Evolutionary conservation across 1,140 invertebrate genomes (phyloP).

Genomic region (Eulimnadia texana): DNA sequence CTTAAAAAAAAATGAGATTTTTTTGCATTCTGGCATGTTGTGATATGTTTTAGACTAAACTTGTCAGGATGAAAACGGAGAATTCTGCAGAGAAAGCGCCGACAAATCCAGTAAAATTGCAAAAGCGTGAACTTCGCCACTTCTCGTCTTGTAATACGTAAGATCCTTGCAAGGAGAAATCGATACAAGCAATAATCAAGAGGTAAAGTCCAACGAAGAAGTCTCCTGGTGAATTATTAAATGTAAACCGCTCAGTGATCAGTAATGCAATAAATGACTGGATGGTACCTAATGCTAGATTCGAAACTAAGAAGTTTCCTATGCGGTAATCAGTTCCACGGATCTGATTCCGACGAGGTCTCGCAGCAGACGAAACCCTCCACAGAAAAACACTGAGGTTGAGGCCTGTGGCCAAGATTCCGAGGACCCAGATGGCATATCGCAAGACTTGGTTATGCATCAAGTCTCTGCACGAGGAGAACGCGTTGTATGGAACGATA

Average conservation of each 20-base stretch:
- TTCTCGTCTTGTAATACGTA: constrained; percentile 35
- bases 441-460: constrained; percentile 40
- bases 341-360: background rate
- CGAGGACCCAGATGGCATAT: constrained; percentile 48
- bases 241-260: constrained; percentile 46
- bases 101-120: constrained; percentile 43
- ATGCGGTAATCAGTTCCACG: background rate
- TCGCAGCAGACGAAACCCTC: constrained; percentile 25
- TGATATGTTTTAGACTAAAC: constrained; percentile 6
- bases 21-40: background rate
- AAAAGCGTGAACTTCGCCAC: constrained; percentile 36
- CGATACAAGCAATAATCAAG: constrained; percentile 36
- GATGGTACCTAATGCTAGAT: too few relatives aligned
- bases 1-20: background rate
- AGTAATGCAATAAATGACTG: too few relatives aligned
- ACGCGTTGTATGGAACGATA: constrained; percentile 31
- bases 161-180: constrained; percentile 35
- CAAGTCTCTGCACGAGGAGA: constrained; percentile 41
- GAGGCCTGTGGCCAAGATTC: constrained; percentile 40
- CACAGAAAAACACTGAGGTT: constrained; percentile 47
- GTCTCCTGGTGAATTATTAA: constrained; percentile 43
- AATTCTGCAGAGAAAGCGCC: constrained; percentile 50
- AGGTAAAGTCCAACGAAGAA: constrained; percentile 40
- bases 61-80: constrained; percentile 44
- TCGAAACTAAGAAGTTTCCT: too few relatives aligned